These are phyloP conservation scores for Boloria selene DNA, from an alignment of 2,888 invertebrate genomes.

Conservation along the genomic window DNA sequence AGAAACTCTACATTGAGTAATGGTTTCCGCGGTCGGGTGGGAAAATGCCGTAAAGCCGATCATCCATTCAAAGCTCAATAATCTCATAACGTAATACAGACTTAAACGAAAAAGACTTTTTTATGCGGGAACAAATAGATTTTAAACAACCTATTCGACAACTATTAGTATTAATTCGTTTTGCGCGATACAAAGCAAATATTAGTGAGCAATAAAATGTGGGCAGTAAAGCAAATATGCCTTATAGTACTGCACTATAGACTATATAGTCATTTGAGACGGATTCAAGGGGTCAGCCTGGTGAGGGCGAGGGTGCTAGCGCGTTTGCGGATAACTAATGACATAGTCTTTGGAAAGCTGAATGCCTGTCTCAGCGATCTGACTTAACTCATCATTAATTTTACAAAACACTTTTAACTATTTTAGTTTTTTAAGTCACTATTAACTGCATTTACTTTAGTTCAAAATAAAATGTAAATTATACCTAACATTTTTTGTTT, in stretches of 20 bases:
- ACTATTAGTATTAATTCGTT: no score
- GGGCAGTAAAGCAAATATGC: no score
- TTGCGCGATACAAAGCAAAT: no score
- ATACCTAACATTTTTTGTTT: no score
- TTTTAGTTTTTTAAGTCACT: neutral
- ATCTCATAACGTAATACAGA: neutral
- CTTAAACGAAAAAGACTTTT: neutral
- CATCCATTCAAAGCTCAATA: slow-evolving; percentile 8
- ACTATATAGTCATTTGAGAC: neutral
- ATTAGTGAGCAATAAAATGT: no score
- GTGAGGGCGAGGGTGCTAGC: slow-evolving; percentile 23
- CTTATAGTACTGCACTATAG: neutral
- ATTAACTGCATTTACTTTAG: no score
- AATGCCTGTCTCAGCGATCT: slow-evolving; percentile 39
- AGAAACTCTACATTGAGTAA: slow-evolving; percentile 60
- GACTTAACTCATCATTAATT: slow-evolving; percentile 57
- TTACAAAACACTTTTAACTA: slow-evolving; percentile 36
- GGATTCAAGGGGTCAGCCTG: slow-evolving; percentile 8
- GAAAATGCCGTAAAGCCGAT: slow-evolving; percentile 9
- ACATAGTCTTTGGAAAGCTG: slow-evolving; percentile 37
- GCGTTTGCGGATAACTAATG: slow-evolving; percentile 38
- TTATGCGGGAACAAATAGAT: neutral
- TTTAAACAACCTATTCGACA: neutral
- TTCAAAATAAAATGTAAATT: no score
- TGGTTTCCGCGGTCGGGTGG: slow-evolving; percentile 43